These are phyloP conservation scores for Melanotaenia trifasciata DNA, from an alignment of 2,797 vertebrate species.

Conservation along the genomic window DNA sequence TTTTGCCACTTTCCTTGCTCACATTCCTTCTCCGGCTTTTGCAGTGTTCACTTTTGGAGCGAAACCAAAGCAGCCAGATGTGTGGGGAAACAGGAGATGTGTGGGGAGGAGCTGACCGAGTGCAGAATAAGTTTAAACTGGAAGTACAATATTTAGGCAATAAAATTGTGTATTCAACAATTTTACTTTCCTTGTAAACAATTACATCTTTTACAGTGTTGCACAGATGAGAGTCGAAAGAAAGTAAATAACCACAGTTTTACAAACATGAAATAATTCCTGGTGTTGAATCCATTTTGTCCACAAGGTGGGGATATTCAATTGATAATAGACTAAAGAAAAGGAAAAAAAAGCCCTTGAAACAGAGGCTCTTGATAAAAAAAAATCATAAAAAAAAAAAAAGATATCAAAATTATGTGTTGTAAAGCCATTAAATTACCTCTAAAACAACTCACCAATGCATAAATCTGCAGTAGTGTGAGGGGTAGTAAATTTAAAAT, in stretches of 20 bases:
- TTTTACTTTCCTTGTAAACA: background rate
- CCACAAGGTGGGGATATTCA: constrained; percentile 70
- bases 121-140: constrained; percentile 21
- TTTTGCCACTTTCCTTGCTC: background rate
- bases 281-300: constrained; percentile 18
- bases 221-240: background rate
- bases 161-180: background rate
- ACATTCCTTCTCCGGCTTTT: constrained; percentile 37
- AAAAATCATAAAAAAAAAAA: background rate
- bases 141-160: background rate
- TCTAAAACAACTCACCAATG: background rate
- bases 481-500: background rate
- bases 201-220: background rate
- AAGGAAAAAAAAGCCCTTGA: background rate
- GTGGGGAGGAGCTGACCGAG: constrained; percentile 49
- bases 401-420: too few species aligned
- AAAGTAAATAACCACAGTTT: background rate
- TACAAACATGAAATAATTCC: background rate
- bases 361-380: background rate
- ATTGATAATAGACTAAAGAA: constrained; percentile 18
- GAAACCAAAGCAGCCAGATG: constrained; percentile 76
- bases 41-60: constrained; percentile 65
- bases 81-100: constrained; percentile 51
- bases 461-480: background rate
- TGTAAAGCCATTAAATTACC: too few species aligned